Evolutionary conservation across 2,888 invertebrate species (phyloP), one percentile per base, ranked within the genome.

Genomic region (Macropis europaea): DNA sequence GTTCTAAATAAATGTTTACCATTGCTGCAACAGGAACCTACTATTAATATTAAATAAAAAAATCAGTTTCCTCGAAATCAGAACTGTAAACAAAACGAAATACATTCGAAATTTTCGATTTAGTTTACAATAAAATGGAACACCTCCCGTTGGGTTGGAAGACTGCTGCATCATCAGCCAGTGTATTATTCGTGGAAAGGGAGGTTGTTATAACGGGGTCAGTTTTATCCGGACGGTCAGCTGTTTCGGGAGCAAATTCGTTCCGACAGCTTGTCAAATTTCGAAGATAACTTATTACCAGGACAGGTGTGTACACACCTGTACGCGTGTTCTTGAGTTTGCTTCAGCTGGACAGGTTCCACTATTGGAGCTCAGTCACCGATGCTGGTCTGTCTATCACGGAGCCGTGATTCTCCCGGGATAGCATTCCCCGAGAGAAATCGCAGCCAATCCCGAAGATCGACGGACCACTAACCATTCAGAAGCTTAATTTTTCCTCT

Each of bases 381-480:
- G 30, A n/a, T n/a, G n/a, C 24, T 40, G 45, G 56, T 62, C 45
- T 69, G 69, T 79, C 67, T 62, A 73, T 60, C 67, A 70, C 52
- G 48, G 57, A 67, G 52, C 77, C 59, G 38, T 68, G 59, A 68
- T 45, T 70, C 63, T 69, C 60, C 2, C 7, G 48, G 75, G 59
- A 43, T 45, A 50, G 63, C 54, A 9, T 40, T 48, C 47, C 61
- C 63, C 54, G 19, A 19, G 77, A 79, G 60, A 77, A 77, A 72
- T 79, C 56, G 66, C 60, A 40, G 54, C 54, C 69, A 61, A 68
- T 81, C 61, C 24, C 56, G 40, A 77, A 63, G 69, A 71, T 81
- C 71, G 71, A 74, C 70, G 62, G 53, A 71, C 52, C 66, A 66
- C 62, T 73, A 62, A 74, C 60, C 63, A 54, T 43, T 45, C 48